Conservation (phyloP, 1,140 invertebrate species). For the Sitodiplosis mosellana region DNA sequence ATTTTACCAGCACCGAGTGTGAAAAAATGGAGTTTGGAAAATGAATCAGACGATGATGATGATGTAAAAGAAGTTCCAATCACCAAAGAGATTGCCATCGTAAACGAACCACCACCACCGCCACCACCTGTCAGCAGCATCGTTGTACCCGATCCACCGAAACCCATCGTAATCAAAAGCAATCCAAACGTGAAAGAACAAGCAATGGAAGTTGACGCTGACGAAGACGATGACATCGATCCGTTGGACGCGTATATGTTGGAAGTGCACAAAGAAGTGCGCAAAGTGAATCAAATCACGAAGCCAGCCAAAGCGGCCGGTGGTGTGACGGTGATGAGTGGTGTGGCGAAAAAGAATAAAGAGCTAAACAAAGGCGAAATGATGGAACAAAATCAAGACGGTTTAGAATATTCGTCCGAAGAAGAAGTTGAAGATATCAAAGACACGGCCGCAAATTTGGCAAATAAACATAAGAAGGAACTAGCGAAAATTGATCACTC, state of each 20-base stretch:
- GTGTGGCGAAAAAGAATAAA: slow-evolving; percentile 71
- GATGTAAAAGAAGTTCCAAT: slow-evolving; percentile 10
- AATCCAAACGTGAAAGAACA: background rate
- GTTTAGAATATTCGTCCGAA: slow-evolving; percentile 92
- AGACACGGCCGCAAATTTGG: slow-evolving; percentile 71
- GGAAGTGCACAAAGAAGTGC: slow-evolving; percentile 61
- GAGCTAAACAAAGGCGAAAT: slow-evolving; percentile 70
- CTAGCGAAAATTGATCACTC: slow-evolving; percentile 76
- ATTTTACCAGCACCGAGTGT: slow-evolving; percentile 24
- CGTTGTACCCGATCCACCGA: too few species aligned
- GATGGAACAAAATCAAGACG: slow-evolving; percentile 95
- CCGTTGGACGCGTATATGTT: slow-evolving; percentile 95
- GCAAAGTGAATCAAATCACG: slow-evolving; percentile 67
- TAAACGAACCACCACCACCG: background rate
- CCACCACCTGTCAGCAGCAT: too few species aligned
- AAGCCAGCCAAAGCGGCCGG: slow-evolving; percentile 17
- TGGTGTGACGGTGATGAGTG: slow-evolving; percentile 68
- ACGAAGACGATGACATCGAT: slow-evolving; percentile 62
- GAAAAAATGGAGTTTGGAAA: slow-evolving; percentile 86
- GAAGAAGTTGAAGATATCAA: slow-evolving; percentile 91
- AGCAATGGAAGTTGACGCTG: background rate
- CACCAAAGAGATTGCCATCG: too few species aligned
- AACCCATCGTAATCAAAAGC: too few species aligned
- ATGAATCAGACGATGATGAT: slow-evolving; percentile 64
- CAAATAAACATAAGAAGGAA: slow-evolving; percentile 77